Base-by-base conservation (phyloP, 2,797 vertebrate genomes). In the Typhlichthys eigenmanni region DNA sequence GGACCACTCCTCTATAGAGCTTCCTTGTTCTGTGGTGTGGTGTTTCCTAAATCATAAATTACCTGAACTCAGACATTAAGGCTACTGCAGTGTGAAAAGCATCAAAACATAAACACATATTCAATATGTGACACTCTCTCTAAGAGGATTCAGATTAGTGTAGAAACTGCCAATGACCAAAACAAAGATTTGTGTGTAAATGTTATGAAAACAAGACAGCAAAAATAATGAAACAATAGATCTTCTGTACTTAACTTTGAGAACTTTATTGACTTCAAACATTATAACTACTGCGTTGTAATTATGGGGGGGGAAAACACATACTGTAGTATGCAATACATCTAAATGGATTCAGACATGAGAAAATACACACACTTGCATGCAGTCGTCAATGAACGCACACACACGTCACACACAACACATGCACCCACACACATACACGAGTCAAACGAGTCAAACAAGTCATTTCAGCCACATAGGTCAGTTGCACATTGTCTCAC, bases 401-500 rank as follows among this genome's bases (percentile, higher is more conserved):
- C 13, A 63, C 5, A 65, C 45, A 64, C 19, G 24, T 24, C 24
- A 24, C 24, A 29, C 24, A 29, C 24, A 4, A 54, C 19, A 49
- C 43, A 55, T 11, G 34, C 38, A 29, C 17, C 9, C 53, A 38
- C 47, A 38, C 53, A 19, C 46, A 24, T 52, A 48, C 47, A 17
- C 29, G 47, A 24, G 65, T 43, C 61, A 66, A 86, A 86, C 86
- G 58, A 70, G 88, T 83, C 53, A 2, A 80, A 89, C 84, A 2
- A 65, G 86, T 83, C 74, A 64, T 47, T 8, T 59, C 55, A 71
- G 83, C 63, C 32, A 73, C 74, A 72, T 62, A 59, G 68, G 48
- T 75, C 58, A 63, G 72, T 76, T 66, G 52, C 78, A 55, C 47
- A 13, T 32, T 47, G 55, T 64, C 66, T 68, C 19, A 61, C 47